phyloP scores from a whole-genome alignment of 2,888 invertebrate genomes.

The Cataglyphis rosenhaueri region DNA sequence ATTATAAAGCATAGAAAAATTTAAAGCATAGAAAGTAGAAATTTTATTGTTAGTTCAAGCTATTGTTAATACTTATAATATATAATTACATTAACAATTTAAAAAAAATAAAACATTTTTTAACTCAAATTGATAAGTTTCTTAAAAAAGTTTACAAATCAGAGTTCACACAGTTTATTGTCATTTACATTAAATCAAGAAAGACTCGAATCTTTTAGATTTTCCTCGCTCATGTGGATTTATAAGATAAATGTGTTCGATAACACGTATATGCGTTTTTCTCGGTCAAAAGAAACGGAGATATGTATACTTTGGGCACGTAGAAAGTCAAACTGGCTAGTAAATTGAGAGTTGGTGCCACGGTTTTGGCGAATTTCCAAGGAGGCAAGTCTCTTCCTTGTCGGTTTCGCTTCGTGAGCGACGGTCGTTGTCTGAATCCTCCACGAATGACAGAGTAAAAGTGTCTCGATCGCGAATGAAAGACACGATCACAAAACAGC shows the following conservation, averaged over 20 bases:
- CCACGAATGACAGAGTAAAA: conserved; percentile 55
- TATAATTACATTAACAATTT: neutral
- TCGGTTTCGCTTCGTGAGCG: conserved; percentile 45
- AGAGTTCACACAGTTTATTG: neutral
- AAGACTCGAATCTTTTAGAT: neutral
- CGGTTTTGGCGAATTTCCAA: conserved; percentile 67
- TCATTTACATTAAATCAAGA: neutral
- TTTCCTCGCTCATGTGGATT: neutral
- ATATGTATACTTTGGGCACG: conserved; percentile 38
- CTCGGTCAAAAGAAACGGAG: conserved; percentile 32
- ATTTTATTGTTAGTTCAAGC: neutral
- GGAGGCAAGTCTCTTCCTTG: conserved; percentile 55
- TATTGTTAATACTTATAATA: neutral
- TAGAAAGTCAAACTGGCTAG: conserved; percentile 49
- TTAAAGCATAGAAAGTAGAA: neutral
- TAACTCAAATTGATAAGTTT: neutral
- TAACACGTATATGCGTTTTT: conserved; percentile 7
- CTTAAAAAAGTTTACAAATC: neutral
- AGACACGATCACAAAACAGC: neutral
- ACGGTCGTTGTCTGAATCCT: conserved; percentile 55
- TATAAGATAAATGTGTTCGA: conserved; percentile 3
- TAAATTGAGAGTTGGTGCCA: conserved; percentile 59
- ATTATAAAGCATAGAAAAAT: neutral
- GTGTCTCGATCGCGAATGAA: conserved; percentile 26
- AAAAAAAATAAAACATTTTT: neutral